Base-by-base conservation (phyloP, 2,888 invertebrate species). In the Pandemis corylana region DNA sequence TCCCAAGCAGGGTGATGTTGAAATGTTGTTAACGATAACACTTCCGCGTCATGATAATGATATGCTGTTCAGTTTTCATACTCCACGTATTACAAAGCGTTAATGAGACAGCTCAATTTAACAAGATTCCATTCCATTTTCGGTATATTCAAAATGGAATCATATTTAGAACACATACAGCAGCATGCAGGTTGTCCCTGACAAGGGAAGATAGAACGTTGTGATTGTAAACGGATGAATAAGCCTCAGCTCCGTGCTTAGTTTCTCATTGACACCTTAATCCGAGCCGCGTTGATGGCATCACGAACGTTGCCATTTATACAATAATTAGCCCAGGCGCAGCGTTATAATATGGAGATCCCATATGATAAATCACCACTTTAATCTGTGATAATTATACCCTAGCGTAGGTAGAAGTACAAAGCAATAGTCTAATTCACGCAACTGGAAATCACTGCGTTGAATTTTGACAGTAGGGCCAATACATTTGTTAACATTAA, bases 301-400 rank as follows among this genome's bases (percentile, higher is more conserved):
- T 84, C 86, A 84, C 85, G 86, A 79, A 79, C 78, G 76, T 74
- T 71, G 75, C 79, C 79, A 81, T 84, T 84, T 80, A 83, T 61
- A 77, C 80, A 80, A 78, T 81, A 83, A 84, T 81, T 77, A 82
- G 78, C 77, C 74, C 69, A 77, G 78, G 78, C 78, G 10, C 59
- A 28, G 59, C 28, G 20, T 59, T 7, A 59, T 20, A 56, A 56
- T 9, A 20, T 56, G 10, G 2, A 56, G 15, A 56, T 9, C 56
- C 3, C 9, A 3, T 6, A 56, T 9, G 6, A 15, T 6, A 56
- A 20, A 20, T 20, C 28, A 28, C 4, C 59, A 28, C 10, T 53
- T 56, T 56, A 7, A 56, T 56, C 3, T 56, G 15, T 56, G 15
- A 20, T 56, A 2, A 56, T 56, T 20, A 20, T 56, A 7, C 56